A percentile compares a stretch with the other conserved stretches of the same genome.
Conservation (phyloP, 2,888 invertebrate species). For the Saturnia japonica region DNA sequence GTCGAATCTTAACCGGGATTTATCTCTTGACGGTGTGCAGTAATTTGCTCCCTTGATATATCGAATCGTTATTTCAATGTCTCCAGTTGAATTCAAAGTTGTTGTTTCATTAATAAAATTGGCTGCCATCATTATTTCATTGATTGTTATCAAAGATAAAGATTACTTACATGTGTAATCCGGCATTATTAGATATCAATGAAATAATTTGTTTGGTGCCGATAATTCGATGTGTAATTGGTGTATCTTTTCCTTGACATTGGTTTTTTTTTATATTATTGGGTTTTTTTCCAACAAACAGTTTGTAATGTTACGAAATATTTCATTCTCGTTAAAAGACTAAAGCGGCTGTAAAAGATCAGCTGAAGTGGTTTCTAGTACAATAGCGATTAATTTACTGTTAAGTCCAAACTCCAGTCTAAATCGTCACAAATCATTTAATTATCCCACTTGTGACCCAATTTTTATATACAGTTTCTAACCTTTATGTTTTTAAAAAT, state of each 20-base stretch:
- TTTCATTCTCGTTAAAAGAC: not conserved
- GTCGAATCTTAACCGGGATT: slow-evolving; percentile 60
- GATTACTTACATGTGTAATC: slow-evolving; percentile 20
- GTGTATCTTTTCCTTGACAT: slow-evolving; percentile 4
- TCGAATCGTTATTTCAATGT: slow-evolving; percentile 16
- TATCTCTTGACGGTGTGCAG: slow-evolving; percentile 31
- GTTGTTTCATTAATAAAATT: slow-evolving; percentile 6
- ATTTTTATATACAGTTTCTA: not conserved
- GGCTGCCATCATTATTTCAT: not conserved
- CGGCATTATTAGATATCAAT: slow-evolving; percentile 6
- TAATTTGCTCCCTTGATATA: slow-evolving; percentile 12
- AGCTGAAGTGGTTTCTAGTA: not conserved
- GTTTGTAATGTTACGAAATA: not conserved
- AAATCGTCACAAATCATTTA: not conserved
- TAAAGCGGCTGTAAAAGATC: not conserved
- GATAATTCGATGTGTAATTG: slow-evolving; percentile 7
- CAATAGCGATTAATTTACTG: not conserved
- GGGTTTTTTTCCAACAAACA: not conserved
- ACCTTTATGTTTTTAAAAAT: not conserved
- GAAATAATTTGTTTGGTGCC: not conserved
- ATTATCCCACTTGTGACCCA: not conserved
- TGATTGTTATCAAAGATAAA: slow-evolving; percentile 22
- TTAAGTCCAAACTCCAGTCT: not conserved
- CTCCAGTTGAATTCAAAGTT: slow-evolving; percentile 18
- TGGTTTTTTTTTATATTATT: not conserved